Percentiles rank a stretch among this genome's conserved stretches.
These are phyloP conservation scores for Drosophila borborema DNA, from an alignment of 2,888 invertebrate species.

Conservation along the genomic window DNA sequence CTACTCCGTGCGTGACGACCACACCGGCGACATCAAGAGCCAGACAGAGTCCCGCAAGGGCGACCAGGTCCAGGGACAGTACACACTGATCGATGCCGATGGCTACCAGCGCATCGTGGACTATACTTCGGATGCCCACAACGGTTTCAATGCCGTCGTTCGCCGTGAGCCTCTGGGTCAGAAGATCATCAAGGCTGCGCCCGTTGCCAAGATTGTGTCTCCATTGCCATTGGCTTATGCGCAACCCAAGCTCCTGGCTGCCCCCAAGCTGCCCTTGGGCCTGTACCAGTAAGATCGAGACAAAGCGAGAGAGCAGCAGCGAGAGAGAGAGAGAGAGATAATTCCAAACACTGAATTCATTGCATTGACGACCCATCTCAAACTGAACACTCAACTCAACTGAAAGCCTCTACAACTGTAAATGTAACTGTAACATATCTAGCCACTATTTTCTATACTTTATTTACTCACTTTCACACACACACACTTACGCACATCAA, in stretches of 20 bases:
- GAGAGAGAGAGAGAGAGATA: constrained; percentile 59
- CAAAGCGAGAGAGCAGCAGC: not conserved
- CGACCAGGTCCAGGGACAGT: constrained; percentile 86
- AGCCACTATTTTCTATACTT: constrained; percentile 15
- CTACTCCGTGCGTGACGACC: constrained; percentile 86
- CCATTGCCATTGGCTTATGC: constrained; percentile 75
- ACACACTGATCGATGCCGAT: constrained; percentile 86
- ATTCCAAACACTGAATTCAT: constrained; percentile 72
- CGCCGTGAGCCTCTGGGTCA: constrained; percentile 86
- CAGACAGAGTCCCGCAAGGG: constrained; percentile 86
- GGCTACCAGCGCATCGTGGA: constrained; percentile 86
- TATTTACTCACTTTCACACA: constrained; percentile 29
- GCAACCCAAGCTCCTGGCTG: constrained; percentile 69
- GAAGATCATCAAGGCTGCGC: constrained; percentile 83
- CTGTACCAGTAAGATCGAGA: constrained; percentile 54
- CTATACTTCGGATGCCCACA: constrained; percentile 86
- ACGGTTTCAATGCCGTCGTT: constrained; percentile 87
- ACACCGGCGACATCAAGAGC: constrained; percentile 86
- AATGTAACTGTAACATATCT: constrained; percentile 33
- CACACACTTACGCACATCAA: constrained; percentile 29
- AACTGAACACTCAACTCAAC: constrained; percentile 44
- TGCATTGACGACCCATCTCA: constrained; percentile 65
- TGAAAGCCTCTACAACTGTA: constrained; percentile 29
- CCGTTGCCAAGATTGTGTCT: constrained; percentile 81
- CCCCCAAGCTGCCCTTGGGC: constrained; percentile 62